phyloP scores from a whole-genome alignment of 2,888 invertebrate genomes.

The Parnassius apollo region DNA sequence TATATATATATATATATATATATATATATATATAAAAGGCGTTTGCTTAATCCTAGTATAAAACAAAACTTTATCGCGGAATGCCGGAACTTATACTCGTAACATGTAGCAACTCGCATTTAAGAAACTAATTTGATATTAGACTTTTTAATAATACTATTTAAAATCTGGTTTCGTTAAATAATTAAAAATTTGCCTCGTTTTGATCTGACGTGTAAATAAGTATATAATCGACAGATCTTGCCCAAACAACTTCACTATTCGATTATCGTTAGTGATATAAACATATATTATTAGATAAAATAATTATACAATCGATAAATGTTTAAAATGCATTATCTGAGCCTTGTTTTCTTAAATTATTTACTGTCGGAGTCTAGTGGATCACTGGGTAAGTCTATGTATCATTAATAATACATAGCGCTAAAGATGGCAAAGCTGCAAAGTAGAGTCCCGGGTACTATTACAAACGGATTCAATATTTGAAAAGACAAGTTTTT shows the following conservation, averaged over 20 bases:
- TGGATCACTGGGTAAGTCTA: slow-evolving; percentile 16
- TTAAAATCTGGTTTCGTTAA: slow-evolving; percentile 5
- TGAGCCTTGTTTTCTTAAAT: slow-evolving; percentile 4
- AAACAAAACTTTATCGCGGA: too few species aligned
- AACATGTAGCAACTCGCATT: too few species aligned
- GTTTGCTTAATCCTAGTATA: too few species aligned
- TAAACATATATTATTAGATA: background rate
- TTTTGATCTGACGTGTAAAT: background rate
- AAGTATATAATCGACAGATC: slow-evolving; percentile 15
- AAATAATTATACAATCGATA: background rate
- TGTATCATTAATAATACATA: background rate
- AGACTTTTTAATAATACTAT: slow-evolving; percentile 4
- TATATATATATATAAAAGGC: too few species aligned
- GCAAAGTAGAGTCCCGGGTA: too few species aligned
- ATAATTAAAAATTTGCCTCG: background rate
- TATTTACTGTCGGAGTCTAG: slow-evolving; percentile 7
- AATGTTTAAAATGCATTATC: slow-evolving; percentile 7
- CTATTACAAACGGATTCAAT: too few species aligned
- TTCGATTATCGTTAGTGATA: background rate
- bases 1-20: too few species aligned
- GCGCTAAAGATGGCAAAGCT: too few species aligned
- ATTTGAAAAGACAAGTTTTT: too few species aligned
- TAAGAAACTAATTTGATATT: background rate
- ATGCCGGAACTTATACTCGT: background rate
- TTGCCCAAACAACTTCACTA: slow-evolving; percentile 4